phyloP scores from a whole-genome alignment of 1,140 invertebrate genomes.

The Drosophila miranda region DNA sequence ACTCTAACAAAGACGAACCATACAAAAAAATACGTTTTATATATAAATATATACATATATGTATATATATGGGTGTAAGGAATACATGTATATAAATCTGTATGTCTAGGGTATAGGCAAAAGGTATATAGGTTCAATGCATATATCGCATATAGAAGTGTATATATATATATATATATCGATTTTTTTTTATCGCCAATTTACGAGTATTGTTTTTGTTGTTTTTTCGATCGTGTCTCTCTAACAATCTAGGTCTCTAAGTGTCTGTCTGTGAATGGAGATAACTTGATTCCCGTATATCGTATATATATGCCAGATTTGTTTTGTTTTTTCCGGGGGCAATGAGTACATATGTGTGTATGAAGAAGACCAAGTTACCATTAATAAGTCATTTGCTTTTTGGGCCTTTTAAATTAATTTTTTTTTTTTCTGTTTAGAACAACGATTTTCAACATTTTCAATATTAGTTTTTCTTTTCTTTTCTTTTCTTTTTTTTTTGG shows the following conservation, averaged over 20 bases:
- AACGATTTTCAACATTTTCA: conserved; percentile 29
- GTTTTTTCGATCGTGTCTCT: conserved; percentile 44
- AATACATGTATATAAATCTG: conserved; percentile 70
- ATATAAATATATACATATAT: conserved; percentile 27
- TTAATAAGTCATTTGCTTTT: conserved; percentile 75
- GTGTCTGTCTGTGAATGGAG: conserved; percentile 28
- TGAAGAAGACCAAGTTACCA: conserved; percentile 75
- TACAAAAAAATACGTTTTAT: conserved; percentile 16
- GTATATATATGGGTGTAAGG: conserved; percentile 50
- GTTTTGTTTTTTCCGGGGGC: not conserved
- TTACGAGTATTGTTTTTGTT: conserved; percentile 5
- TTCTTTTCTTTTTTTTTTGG: conserved; percentile 11
- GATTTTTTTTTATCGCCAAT: conserved; percentile 31
- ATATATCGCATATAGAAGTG: conserved; percentile 10
- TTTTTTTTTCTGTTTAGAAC: conserved; percentile 37
- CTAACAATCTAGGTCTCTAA: conserved; percentile 53
- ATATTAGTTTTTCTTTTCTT: conserved; percentile 14
- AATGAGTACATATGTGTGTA: conserved; percentile 12
- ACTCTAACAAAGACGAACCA: conserved; percentile 28
- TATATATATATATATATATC: conserved; percentile 26
- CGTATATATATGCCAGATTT: conserved; percentile 28
- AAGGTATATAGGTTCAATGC: conserved; percentile 27
- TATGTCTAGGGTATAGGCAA: conserved; percentile 58
- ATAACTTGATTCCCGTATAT: conserved; percentile 53
- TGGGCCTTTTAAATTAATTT: conserved; percentile 35